Evolutionary conservation across 2,888 invertebrate species (phyloP), one percentile per base, ranked within the genome.

Genomic region (Catotricha subobsoleta): DNA sequence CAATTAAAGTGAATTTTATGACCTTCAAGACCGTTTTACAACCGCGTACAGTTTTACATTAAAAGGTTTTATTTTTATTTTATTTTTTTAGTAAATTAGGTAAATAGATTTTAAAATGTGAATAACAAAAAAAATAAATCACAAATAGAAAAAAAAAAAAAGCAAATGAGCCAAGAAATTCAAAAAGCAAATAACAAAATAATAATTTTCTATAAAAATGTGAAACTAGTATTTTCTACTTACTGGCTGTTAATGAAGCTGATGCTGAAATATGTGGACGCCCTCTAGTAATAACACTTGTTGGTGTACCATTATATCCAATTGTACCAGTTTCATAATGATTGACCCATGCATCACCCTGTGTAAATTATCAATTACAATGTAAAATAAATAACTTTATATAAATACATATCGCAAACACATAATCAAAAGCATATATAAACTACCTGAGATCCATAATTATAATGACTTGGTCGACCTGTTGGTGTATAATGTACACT

Each of bases 241-340:
- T 63, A 80, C 80, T 73, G 59, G 78, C 76, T 52, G 76, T 68
- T 48, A 80, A 67, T 48, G 76, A 76, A 45, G 77, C 76, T 43
- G 79, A 72, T 34, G 80, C 78, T 44, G 74, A 72, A 38, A 74
- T 62, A 53, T 69, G 71, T 54, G 46, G 55, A 54, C 48, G 49
- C 43, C 48, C 64, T 49, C 45, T 41, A 21, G 35, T 39, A 18
- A 42, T 37, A 13, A 44, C 39, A 39, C 25, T 43, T 13, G 43
- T 21, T 3, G 44, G 48, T 40, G 50, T 47, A 44, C 54, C 43
- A 42, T 52, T 51, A 50, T 58, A 62, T 47, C 54, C 54, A 48
- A 60, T 55, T 45, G 56, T 39, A 42, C 39, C 45, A 16, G 47
- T 51, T 28, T 62, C 62, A 44, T 55, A 61, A 23, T 34, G 35